phyloP scores from a whole-genome alignment of 2,888 invertebrate genomes.

The Gymnocheta viridis region DNA sequence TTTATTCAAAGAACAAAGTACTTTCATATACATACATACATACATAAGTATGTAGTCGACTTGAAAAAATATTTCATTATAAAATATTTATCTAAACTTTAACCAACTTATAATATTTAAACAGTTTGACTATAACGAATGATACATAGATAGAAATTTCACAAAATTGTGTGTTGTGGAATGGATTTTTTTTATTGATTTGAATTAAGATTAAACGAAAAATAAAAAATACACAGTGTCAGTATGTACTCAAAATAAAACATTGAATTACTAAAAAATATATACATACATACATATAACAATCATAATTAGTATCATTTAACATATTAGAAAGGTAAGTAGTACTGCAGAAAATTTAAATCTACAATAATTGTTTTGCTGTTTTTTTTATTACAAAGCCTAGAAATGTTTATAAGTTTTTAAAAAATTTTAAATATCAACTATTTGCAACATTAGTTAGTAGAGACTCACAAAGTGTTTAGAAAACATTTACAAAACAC shows the following conservation, averaged over 20 bases:
- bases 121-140: slow-evolving; percentile 26
- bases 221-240: slow-evolving; percentile 42
- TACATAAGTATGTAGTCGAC: background rate
- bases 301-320: slow-evolving; percentile 7
- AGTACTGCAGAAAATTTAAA: too few relatives aligned
- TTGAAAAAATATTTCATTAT: slow-evolving; percentile 9
- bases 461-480: too few relatives aligned
- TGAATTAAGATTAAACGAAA: slow-evolving; percentile 42
- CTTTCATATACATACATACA: background rate
- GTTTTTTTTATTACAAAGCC: too few relatives aligned
- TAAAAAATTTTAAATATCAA: too few relatives aligned
- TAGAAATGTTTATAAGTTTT: too few relatives aligned
- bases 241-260: slow-evolving; percentile 60
- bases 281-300: background rate
- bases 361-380: too few relatives aligned
- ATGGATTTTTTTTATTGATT: slow-evolving; percentile 56
- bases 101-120: slow-evolving; percentile 25
- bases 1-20: slow-evolving; percentile 17
- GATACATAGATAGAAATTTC: slow-evolving; percentile 12
- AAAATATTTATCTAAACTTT: slow-evolving; percentile 27
- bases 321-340: slow-evolving; percentile 20
- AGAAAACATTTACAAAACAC: too few relatives aligned
- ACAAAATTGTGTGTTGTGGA: slow-evolving; percentile 32
- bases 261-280: slow-evolving; percentile 51
- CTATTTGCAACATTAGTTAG: too few relatives aligned